Base-by-base conservation (phyloP, 2,113 vertebrate genomes). In the Hylia prasina region DNA sequence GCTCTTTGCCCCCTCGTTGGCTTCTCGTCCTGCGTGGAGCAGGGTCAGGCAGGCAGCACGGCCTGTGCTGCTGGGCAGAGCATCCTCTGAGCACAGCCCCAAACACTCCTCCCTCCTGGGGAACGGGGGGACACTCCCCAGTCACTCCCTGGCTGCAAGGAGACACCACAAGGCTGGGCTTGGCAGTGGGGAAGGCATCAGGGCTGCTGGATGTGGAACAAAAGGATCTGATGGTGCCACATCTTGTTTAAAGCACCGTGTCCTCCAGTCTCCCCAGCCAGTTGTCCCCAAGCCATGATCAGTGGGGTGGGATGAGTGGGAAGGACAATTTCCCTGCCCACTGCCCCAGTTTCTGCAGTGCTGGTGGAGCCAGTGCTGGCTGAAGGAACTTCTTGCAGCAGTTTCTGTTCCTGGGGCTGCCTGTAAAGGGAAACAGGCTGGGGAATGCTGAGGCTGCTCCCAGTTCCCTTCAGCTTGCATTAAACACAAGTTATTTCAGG, bases 221-320 rank as follows among this genome's bases (percentile, higher is more conserved):
- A 69, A 47, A 37, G 54, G 60, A 27, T 7, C 0, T 0, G 0
- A 13, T 6, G 37, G 31, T 31, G 20, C 31, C 0, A 0, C 11
- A 4, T 24, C 7, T 27, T 27, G 14, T 11, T 60, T 28, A n/a
- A 45, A 48, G 82, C 47, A 18, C 5, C 0, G 1, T 11, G 33
- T 40, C 22, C 63, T 56, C n/a, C 63, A 51, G 17, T 15, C 10
- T 37, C 11, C 47, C 16, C 22, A 23, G 24, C 13, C 1, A 4
- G 7, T 1, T 1, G 0, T 39, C 37, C 75, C 80, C 90, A 31
- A 73, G 39, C n/a, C 23, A 1, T 0, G 2, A 16, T 11, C 56
- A 27, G 2, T 30, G 39, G 23, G 35, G 48, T 8, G 22, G 64
- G 9, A 42, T 18, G 31, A 68, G 17, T 2, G 3, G 42, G 39